Base-by-base conservation (phyloP, 2,113 vertebrate genomes). In the Ctenomys sociabilis region DNA sequence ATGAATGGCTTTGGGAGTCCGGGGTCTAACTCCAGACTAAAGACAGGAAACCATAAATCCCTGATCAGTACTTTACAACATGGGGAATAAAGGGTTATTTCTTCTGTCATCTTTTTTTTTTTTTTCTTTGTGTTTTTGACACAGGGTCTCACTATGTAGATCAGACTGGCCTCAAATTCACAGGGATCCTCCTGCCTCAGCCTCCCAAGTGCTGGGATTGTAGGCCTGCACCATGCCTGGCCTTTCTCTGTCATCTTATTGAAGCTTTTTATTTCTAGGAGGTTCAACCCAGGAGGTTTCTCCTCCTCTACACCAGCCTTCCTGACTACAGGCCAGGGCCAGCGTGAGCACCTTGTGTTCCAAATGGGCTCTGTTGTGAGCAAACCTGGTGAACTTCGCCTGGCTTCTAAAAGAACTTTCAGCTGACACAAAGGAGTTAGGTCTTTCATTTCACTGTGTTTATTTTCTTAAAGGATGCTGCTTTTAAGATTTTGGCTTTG, bases 381-480 rank as follows among this genome's bases (percentile, higher is more conserved):
- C 80, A 83, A 68, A 84, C 54, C 16, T 68, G 24, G 3, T 43
- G 35, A 84, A 57, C 66, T 89, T 93, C 59, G 88, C 14, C 17
- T 6, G 22, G 7, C 14, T 72, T 40, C 91, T 83, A 77, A 28
- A 16, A 43, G 54, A 85, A 19, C 91, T 40, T 40, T 43, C 40
- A 72, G 45, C 94, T 49, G 73, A 93, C 4, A 40, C 17, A 87
- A 66, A 95, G 30, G 57, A 95, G 3, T 87, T 80, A 68, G 66
- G 21, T 35, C 59, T 94, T 80, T 0, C 28, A 59, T 66, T 43
- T 88, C 40, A 87, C 11, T 68, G 16, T 40, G 40, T 70, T 78
- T 77, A 85, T 57, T 94, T 37, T 84, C 93, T 70, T 57, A 80
- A 84, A 85, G 66, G 26, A 88, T 88, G 16, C 21, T 91, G 73